Evolutionary conservation across 2,797 vertebrate genomes (phyloP), one percentile per base, ranked within the genome.

Genomic region (Intellagama lesueurii): DNA sequence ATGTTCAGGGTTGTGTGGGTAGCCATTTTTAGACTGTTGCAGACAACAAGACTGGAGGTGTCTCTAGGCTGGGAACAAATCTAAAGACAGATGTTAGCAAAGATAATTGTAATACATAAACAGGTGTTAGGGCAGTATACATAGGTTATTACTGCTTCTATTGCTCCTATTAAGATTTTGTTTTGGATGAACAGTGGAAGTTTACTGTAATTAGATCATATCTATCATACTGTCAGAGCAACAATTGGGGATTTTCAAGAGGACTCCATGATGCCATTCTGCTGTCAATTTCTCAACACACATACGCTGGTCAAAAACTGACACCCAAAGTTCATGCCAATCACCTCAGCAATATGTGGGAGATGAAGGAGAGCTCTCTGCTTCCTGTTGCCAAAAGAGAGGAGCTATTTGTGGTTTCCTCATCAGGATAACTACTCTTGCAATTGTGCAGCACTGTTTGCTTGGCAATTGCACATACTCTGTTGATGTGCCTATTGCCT

Each of bases 1-100:
- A 88, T 87, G 81, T 90, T 88, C 3, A 81, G 0, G 87, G 89
- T 89, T 93, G 90, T 1, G 3, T 92, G 94, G 92, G 89, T 5
- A 52, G 22, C 78, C 78, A 68, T 17, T 81, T 90, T 90, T 86
- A 86, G 84, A 90, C 69, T 56, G 26, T 60, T 77, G 28, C 35
- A 86, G 88, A 52, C 79, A 66, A 60, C 72, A 77, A 69, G 79
- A 40, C 60, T 32, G 84, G 32, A 85, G 84, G 72, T 52, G 60
- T 30, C 76, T 81, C 24, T 81, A 75, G 86, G 32, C 86, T 19
- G 16, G 66, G 68, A 75, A 78, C 0, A 0, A 35, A 60, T 52
- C 60, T 30, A 93, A 78, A 92, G 93, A 88, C 47, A 32, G 85
- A 0, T 1, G 32, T 66, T 88, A 85, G 47, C 49, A 91, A 69